Conservation (phyloP, 2,113 vertebrate genomes). For the Urocynchramus pylzowi region DNA sequence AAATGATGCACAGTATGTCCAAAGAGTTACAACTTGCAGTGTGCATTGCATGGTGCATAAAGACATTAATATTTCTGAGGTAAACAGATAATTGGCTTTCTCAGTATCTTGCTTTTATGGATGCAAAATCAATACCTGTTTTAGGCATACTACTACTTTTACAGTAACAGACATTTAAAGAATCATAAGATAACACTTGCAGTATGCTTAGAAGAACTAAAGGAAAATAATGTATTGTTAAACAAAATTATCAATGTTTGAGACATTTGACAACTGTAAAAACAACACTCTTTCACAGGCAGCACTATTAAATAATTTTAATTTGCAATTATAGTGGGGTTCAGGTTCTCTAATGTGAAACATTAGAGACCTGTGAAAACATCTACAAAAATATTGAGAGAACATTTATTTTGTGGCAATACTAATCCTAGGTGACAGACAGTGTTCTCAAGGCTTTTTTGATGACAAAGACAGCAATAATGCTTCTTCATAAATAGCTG, state of each 20-base stretch:
- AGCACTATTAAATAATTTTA: constrained; percentile 40
- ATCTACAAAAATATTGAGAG: not conserved
- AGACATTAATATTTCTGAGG: not conserved
- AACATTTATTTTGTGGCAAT: constrained; percentile 23
- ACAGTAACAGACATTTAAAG: constrained; percentile 5
- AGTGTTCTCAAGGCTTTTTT: constrained; percentile 30
- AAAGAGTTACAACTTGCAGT: not conserved
- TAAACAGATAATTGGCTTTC: not conserved
- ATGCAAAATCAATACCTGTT: not conserved
- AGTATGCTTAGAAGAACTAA: not conserved
- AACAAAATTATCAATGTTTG: constrained; percentile 2
- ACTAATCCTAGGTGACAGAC: constrained; percentile 39
- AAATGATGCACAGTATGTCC: not conserved
- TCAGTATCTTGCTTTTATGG: constrained; percentile 4
- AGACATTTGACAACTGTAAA: constrained; percentile 20
- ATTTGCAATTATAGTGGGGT: not conserved
- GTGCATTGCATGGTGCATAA: not conserved
- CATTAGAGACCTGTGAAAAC: not conserved
- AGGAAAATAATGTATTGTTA: not conserved
- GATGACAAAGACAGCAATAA: constrained; percentile 40
- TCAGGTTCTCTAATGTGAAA: not conserved
- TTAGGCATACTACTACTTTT: not conserved
- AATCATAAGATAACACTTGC: not conserved
- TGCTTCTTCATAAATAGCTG: constrained; percentile 35
- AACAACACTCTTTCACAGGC: not conserved